Evolutionary conservation across 64 coral and sea anemone genomes (phyloP).

Genomic region (Orbicella faveolata): DNA sequence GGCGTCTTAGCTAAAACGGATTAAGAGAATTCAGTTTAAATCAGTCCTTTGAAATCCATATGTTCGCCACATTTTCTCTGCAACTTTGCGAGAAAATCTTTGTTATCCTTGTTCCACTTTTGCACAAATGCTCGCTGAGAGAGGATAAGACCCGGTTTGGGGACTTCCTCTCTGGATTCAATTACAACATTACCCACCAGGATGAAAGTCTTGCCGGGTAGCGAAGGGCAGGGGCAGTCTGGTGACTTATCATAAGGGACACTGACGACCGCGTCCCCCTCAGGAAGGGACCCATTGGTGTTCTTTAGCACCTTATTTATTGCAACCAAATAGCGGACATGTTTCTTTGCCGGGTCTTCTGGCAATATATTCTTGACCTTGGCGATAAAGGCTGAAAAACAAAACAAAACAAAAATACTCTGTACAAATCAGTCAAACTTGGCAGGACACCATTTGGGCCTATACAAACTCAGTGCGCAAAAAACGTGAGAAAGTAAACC

Average conservation of each 20-base stretch:
- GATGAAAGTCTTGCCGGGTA: conserved; percentile 45
- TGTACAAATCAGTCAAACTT: too few relatives aligned
- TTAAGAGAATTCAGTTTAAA: background rate
- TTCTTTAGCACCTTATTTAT: conserved; percentile 50
- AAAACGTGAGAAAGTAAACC: too few relatives aligned
- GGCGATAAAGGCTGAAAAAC: conserved; percentile 31
- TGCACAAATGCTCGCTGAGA: conserved; percentile 19
- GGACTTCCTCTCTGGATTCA: background rate
- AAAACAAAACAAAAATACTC: background rate
- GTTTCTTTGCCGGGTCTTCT: conserved; percentile 27
- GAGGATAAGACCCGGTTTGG: conserved; percentile 31
- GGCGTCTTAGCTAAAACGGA: background rate
- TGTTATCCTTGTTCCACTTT: conserved; percentile 27
- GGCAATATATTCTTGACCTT: conserved; percentile 27
- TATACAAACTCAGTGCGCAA: too few relatives aligned
- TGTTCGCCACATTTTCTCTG: background rate
- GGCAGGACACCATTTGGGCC: too few relatives aligned
- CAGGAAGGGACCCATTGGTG: conserved; percentile 8
- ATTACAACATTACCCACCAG: conserved; percentile 41
- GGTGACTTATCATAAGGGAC: conserved; percentile 29
- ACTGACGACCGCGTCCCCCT: conserved; percentile 29
- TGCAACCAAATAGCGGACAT: conserved; percentile 21
- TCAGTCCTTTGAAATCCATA: background rate
- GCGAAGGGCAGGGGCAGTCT: conserved; percentile 41
- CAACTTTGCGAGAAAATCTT: background rate